phyloP scores from a whole-genome alignment of 2,888 invertebrate species.

The Parascotia fuliginaria region DNA sequence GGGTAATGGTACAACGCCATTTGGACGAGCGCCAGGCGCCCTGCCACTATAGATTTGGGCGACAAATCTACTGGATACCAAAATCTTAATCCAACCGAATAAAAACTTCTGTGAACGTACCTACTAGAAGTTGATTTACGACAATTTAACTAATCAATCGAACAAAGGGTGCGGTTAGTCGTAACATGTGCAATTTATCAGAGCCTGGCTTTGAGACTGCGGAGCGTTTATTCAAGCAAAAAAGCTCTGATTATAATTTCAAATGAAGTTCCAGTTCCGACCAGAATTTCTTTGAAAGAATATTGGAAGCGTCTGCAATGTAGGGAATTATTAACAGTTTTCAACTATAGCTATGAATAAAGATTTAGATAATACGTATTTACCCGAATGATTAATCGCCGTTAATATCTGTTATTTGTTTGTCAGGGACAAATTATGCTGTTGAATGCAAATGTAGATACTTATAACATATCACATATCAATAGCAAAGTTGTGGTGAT shows the following conservation, averaged over 20 bases:
- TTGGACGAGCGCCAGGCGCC: slow-evolving; percentile 72
- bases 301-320: slow-evolving; percentile 22
- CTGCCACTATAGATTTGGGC: slow-evolving; percentile 57
- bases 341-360: slow-evolving; percentile 19
- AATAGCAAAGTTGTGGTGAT: slow-evolving; percentile 12
- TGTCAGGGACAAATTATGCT: not conserved
- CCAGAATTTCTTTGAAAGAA: slow-evolving; percentile 29
- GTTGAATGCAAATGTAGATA: not conserved
- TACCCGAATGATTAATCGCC: slow-evolving; percentile 26
- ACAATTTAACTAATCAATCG: slow-evolving; percentile 33
- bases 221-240: slow-evolving; percentile 37
- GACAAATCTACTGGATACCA: slow-evolving; percentile 68
- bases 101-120: slow-evolving; percentile 37
- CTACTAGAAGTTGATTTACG: slow-evolving; percentile 33
- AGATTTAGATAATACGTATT: slow-evolving; percentile 13
- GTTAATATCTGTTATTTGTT: too few species aligned
- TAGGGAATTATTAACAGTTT: slow-evolving; percentile 27
- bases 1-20: slow-evolving; percentile 64
- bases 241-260: slow-evolving; percentile 55
- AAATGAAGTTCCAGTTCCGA: slow-evolving; percentile 43
- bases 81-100: slow-evolving; percentile 55
- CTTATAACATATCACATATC: slow-evolving; percentile 3
- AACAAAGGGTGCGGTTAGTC: slow-evolving; percentile 15
- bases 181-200: slow-evolving; percentile 38
- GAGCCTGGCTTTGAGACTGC: slow-evolving; percentile 34